A percentile compares a stretch with the other conserved stretches of the same genome.
Conservation (phyloP, 1,140 invertebrate species). For the Pseudomyrmex pallidus region DNA sequence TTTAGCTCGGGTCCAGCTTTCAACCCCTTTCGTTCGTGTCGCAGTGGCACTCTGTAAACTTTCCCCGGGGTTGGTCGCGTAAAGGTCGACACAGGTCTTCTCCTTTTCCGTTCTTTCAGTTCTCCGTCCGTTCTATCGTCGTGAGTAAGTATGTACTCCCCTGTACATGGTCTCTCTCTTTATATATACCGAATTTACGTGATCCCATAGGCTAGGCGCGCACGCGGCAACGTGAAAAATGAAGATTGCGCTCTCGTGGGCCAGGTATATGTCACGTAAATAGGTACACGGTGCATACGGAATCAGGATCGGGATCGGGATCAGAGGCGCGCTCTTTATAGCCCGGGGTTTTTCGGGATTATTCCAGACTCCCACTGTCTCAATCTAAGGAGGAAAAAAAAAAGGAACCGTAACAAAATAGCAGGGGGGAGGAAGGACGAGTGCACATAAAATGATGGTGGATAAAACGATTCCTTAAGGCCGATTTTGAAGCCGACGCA, state of each 20-base stretch:
- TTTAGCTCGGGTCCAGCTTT: constrained; percentile 39
- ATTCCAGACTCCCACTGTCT: constrained; percentile 38
- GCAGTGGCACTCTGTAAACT: constrained; percentile 52
- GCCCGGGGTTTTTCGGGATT: constrained; percentile 27
- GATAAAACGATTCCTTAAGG: not conserved
- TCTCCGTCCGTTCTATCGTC: constrained; percentile 6
- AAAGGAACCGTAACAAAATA: not conserved
- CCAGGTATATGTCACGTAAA: constrained; percentile 60
- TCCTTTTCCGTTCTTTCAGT: not conserved
- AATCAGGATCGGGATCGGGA: constrained; percentile 55
- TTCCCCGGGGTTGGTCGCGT: constrained; percentile 28
- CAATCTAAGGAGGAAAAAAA: constrained; percentile 21
- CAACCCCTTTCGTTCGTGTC: constrained; percentile 50
- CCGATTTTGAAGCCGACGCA: not conserved
- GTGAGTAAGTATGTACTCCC: not conserved
- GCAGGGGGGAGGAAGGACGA: not conserved
- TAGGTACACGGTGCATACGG: constrained; percentile 56
- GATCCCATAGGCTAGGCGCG: constrained; percentile 48
- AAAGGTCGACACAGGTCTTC: constrained; percentile 8
- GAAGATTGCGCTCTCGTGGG: constrained; percentile 37
- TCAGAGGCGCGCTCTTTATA: constrained; percentile 51
- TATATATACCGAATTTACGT: constrained; percentile 59
- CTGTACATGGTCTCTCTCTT: not conserved
- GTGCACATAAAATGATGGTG: not conserved
- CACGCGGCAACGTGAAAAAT: constrained; percentile 55